phyloP scores from a whole-genome alignment of 2,797 vertebrate species.

The Acrossocheilus wenchowensis region DNA sequence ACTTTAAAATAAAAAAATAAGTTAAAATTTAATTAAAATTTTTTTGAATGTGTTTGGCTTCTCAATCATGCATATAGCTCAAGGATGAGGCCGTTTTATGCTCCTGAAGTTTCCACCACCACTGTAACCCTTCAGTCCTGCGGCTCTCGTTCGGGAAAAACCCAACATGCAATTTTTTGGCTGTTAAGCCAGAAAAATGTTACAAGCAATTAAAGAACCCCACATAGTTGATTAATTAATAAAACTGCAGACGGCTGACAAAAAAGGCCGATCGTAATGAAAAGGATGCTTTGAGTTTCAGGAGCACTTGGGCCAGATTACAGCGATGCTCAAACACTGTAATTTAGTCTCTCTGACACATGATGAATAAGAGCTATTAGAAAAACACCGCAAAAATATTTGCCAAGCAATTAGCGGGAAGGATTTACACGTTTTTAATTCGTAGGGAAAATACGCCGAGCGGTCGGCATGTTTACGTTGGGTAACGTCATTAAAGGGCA shows the following conservation, averaged over 20 bases:
- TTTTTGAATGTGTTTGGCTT: not conserved
- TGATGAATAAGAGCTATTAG: slow-evolving; percentile 73
- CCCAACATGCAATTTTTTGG: slow-evolving; percentile 31
- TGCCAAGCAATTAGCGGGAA: slow-evolving; percentile 70
- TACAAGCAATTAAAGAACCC: slow-evolving; percentile 53
- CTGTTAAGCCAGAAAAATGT: slow-evolving; percentile 47
- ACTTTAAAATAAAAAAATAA: too few species aligned
- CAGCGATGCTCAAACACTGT: slow-evolving; percentile 54
- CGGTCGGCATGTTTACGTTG: slow-evolving; percentile 65
- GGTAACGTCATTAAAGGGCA: slow-evolving; percentile 58
- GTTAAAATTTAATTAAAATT: too few species aligned
- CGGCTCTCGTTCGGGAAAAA: slow-evolving; percentile 43
- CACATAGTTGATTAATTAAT: slow-evolving; percentile 33
- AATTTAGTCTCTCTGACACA: slow-evolving; percentile 64
- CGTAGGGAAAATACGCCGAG: slow-evolving; percentile 68
- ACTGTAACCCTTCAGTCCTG: slow-evolving; percentile 44
- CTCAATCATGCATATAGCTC: not conserved
- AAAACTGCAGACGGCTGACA: slow-evolving; percentile 22
- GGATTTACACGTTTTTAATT: slow-evolving; percentile 69
- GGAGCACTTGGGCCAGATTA: slow-evolving; percentile 31
- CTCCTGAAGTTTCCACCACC: slow-evolving; percentile 28
- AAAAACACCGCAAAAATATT: slow-evolving; percentile 70
- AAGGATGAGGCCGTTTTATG: not conserved
- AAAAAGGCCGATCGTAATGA: slow-evolving; percentile 25
- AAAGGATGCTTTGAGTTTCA: slow-evolving; percentile 41